These are phyloP conservation scores for Phalanger gymnotis DNA, from an alignment of 2,797 vertebrate species.

Conservation along the genomic window DNA sequence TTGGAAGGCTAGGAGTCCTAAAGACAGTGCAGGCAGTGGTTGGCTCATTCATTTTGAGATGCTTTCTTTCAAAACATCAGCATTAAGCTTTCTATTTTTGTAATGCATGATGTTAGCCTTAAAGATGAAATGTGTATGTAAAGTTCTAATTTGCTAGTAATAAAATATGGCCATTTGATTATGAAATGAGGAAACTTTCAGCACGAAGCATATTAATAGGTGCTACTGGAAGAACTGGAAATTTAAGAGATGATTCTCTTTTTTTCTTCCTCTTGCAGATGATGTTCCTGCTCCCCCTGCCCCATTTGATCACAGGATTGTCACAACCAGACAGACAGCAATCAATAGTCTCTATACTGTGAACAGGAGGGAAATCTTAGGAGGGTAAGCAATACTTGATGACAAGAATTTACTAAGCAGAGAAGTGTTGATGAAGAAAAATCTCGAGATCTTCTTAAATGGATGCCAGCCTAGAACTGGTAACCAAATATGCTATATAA, in stretches of 20 bases:
- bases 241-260: slow-evolving; percentile 4
- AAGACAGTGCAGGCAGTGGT: not conserved
- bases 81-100: not conserved
- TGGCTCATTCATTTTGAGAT: not conserved
- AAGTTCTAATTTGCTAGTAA: not conserved
- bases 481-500: slow-evolving; percentile 1
- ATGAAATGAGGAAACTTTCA: slow-evolving; percentile 39
- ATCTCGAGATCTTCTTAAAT: not conserved
- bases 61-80: slow-evolving; percentile 16
- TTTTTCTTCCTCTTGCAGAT: slow-evolving; percentile 84
- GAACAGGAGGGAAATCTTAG: slow-evolving; percentile 91
- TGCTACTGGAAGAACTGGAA: slow-evolving; percentile 3
- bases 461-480: not conserved
- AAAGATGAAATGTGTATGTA: not conserved
- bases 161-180: slow-evolving; percentile 36
- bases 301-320: slow-evolving; percentile 95
- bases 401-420: not conserved
- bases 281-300: slow-evolving; percentile 88
- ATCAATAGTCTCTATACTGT: slow-evolving; percentile 91
- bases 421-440: not conserved
- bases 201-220: not conserved
- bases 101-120: not conserved
- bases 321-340: slow-evolving; percentile 91
- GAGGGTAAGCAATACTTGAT: slow-evolving; percentile 89
- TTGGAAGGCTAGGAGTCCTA: slow-evolving; percentile 14